phyloP scores from a whole-genome alignment of 2,797 vertebrate genomes.

The Anas flavirostris region DNA sequence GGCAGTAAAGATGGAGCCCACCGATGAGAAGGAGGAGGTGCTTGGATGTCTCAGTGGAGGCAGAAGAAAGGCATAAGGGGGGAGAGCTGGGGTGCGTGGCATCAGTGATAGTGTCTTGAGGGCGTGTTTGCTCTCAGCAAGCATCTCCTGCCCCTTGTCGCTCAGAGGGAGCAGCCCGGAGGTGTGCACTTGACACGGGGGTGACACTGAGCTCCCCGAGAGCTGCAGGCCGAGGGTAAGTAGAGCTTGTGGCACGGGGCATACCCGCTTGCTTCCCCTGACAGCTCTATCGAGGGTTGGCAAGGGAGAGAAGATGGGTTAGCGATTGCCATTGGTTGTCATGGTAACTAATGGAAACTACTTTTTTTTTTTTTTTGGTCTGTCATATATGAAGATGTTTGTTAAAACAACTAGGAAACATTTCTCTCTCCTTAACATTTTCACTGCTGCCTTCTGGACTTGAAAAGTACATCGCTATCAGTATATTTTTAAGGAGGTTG shows the following conservation, averaged over 20 bases:
- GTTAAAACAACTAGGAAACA: neutral
- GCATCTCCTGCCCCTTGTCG: neutral
- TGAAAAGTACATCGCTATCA: neutral
- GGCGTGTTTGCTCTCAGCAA: neutral
- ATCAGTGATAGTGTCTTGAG: neutral
- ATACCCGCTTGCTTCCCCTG: neutral
- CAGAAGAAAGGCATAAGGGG: neutral
- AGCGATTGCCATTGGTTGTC: conserved; percentile 20
- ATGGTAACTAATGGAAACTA: conserved; percentile 61
- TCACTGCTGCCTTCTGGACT: neutral
- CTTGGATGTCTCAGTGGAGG: neutral
- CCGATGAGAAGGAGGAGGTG: neutral
- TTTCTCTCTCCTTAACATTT: neutral
- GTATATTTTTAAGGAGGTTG: neutral
- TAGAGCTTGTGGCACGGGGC: neutral
- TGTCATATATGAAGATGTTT: neutral
- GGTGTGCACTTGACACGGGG: neutral
- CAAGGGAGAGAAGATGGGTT: conserved; percentile 13
- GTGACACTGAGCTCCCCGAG: neutral
- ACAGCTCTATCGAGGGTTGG: conserved; percentile 30
- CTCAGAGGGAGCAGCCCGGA: neutral
- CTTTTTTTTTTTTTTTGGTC: neutral
- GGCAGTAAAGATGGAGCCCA: neutral
- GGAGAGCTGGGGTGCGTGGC: neutral
- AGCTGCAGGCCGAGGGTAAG: neutral